Evolutionary conservation across 2,797 vertebrate species (phyloP).

Genomic region (Melanotaenia pygmaea): DNA sequence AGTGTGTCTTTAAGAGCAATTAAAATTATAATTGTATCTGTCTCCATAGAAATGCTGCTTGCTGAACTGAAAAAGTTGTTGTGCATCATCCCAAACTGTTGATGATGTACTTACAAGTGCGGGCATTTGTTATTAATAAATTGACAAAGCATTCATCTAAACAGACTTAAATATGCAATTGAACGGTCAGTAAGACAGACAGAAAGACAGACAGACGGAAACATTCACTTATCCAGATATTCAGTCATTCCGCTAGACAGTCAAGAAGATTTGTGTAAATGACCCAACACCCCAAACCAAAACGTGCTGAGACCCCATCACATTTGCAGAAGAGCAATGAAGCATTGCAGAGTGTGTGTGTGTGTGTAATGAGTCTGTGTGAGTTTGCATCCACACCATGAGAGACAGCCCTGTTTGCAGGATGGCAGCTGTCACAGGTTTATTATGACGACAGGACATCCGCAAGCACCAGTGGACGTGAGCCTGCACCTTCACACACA

Average conservation of each 20-base stretch:
- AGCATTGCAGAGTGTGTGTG: constrained; percentile 14
- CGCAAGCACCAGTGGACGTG: constrained; percentile 32
- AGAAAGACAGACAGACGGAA: constrained; percentile 24
- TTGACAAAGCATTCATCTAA: constrained; percentile 23
- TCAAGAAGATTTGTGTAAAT: constrained; percentile 65
- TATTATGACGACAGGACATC: constrained; percentile 65
- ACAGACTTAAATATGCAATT: background rate
- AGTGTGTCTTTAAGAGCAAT: constrained; percentile 24
- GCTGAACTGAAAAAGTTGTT: constrained; percentile 3
- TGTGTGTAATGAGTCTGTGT: constrained; percentile 10
- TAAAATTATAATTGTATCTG: background rate
- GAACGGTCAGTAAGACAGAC: constrained; percentile 8
- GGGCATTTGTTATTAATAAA: constrained; percentile 17
- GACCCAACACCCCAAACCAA: constrained; percentile 51
- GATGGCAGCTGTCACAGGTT: constrained; percentile 74
- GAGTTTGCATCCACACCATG: constrained; percentile 9
- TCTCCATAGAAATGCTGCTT: constrained; percentile 11
- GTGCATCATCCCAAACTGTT: constrained; percentile 36
- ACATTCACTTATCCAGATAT: constrained; percentile 38
- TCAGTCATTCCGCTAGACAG: constrained; percentile 58
- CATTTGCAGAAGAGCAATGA: constrained; percentile 48
- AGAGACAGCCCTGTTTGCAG: constrained; percentile 49
- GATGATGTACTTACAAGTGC: constrained; percentile 32
- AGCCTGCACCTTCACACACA: constrained; percentile 11
- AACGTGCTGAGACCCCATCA: constrained; percentile 62